A percentile compares a stretch with the other conserved stretches of the same genome.
Evolutionary conservation across 2,113 vertebrate genomes (phyloP).

Genomic region (Ammospiza caudacuta): DNA sequence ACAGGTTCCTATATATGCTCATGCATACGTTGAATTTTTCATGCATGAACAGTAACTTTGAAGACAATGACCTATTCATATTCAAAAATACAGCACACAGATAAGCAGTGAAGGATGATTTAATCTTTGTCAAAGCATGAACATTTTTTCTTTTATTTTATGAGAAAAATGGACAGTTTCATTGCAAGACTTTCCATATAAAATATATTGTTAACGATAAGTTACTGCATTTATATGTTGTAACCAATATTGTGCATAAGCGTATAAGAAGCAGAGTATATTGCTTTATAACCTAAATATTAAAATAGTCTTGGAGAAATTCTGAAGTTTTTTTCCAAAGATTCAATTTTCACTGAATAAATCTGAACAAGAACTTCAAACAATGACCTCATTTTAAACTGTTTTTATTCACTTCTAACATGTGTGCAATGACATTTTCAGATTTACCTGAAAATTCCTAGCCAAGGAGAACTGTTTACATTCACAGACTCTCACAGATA

Average conservation of each 20-base stretch:
- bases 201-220: slow-evolving; percentile 57
- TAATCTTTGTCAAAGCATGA: neutral
- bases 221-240: slow-evolving; percentile 39
- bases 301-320: neutral
- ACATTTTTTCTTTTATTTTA: neutral
- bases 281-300: slow-evolving; percentile 51
- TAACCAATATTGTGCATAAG: slow-evolving; percentile 56
- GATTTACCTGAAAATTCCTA: slow-evolving; percentile 49
- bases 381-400: slow-evolving; percentile 26
- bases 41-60: neutral
- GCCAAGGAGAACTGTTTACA: slow-evolving; percentile 64
- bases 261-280: slow-evolving; percentile 58
- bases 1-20: neutral
- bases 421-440: slow-evolving; percentile 59
- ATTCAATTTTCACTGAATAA: neutral
- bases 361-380: neutral
- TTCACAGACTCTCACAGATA: slow-evolving; percentile 53
- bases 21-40: slow-evolving; percentile 10
- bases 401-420: slow-evolving; percentile 14
- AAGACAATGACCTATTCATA: neutral
- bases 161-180: neutral
- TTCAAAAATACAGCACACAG: neutral
- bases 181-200: slow-evolving; percentile 59
- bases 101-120: neutral
- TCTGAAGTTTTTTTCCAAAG: neutral